phyloP scores from a whole-genome alignment of 2,797 vertebrate species.

The Galaxias olidus region DNA sequence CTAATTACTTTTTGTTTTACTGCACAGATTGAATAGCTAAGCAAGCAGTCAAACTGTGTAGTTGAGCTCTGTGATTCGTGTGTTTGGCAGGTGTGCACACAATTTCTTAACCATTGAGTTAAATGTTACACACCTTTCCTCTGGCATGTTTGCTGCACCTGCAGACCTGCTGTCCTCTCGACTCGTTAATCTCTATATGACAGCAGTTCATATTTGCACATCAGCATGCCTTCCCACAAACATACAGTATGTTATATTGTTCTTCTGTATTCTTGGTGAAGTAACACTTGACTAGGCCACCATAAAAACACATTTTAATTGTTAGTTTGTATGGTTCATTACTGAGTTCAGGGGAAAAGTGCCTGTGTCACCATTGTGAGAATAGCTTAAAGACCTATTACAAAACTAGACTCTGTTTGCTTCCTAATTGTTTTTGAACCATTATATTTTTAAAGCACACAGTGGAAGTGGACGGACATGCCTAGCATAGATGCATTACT shows the following conservation, averaged over 20 bases:
- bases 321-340: too few relatives aligned
- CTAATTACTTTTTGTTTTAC: not conserved
- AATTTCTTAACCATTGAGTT: conserved; percentile 52
- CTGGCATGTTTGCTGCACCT: conserved; percentile 61
- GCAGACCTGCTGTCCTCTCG: conserved; percentile 69
- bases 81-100: conserved; percentile 55
- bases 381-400: too few relatives aligned
- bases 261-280: too few relatives aligned
- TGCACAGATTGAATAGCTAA: not conserved
- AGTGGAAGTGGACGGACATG: conserved; percentile 63
- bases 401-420: too few relatives aligned
- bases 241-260: too few relatives aligned
- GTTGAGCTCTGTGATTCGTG: conserved; percentile 49
- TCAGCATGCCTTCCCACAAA: too few relatives aligned
- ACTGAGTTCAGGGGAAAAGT: too few relatives aligned
- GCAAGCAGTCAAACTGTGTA: conserved; percentile 41
- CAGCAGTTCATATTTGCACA: conserved; percentile 75
- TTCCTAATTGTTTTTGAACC: conserved; percentile 52
- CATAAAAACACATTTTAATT: too few relatives aligned
- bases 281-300: too few relatives aligned
- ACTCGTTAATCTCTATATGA: conserved; percentile 75
- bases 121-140: conserved; percentile 41
- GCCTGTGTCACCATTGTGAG: too few relatives aligned
- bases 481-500: conserved; percentile 73
- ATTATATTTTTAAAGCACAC: conserved; percentile 71